Base-by-base conservation (phyloP, 2,797 vertebrate species). In the Cynodonichthys magdalenae region DNA sequence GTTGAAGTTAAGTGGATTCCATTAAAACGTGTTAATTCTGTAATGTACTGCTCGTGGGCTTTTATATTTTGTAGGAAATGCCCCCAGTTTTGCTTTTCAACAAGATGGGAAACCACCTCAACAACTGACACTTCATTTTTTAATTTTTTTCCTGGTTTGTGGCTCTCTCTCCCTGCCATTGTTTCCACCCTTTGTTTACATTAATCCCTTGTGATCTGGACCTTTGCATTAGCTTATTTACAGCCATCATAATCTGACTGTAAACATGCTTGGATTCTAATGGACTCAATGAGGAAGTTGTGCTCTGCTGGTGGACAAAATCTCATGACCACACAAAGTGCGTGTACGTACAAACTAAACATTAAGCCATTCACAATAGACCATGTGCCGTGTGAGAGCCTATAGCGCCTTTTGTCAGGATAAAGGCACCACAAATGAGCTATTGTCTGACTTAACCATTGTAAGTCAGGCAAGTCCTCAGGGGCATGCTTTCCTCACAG, bases 281-380 rank as follows among this genome's bases (percentile, higher is more conserved):
- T 87, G 79, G 69, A 73, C 79, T 78, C 74, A 79, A 69, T 61
- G 63, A 83, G 79, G 76, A 85, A 88, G 85, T 82, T 48, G 78
- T 74, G 66, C 63, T 71, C 36, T 6, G 45, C 57, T 12, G 12
- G 51, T 12, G 62, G 53, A 62, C 56, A 15, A 66, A 77, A 52
- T 82, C 83, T 77, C 87, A 80, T 86, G 89, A 88, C 78, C 73
- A 4, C 83, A 87, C 83, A 84, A 84, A 86, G 79, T 72, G 45
- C 68, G 62, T 61, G 70, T 77, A 71, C 65, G 63, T 74, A 81
- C 71, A 75, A 75, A 79, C 81, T 17, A 63, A 80, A 83, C 72
- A 83, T 87, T 85, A 87, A 89, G 82, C 83, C 77, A 59, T 66
- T 75, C 83, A 90, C 88, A 90, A 90, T 89, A 64, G 72, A 75